Conservation (phyloP, 1,140 invertebrate genomes). For the Drosophila lacteicornis region DNA sequence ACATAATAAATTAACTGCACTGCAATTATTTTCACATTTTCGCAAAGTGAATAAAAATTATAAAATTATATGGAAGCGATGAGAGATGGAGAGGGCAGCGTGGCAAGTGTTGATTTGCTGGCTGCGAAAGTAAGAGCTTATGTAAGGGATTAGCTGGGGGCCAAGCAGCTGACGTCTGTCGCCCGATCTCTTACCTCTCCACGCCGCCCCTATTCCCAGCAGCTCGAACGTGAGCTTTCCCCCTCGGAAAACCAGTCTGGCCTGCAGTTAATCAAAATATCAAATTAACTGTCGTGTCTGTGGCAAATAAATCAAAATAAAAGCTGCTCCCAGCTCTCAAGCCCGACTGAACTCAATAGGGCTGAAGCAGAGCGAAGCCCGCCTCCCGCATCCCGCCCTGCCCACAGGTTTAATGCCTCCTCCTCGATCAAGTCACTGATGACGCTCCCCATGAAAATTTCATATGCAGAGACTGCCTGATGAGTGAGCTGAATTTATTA, state of each 20-base stretch:
- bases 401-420: constrained; percentile 1
- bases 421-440: constrained; percentile 47
- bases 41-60: constrained; percentile 79
- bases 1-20: constrained; percentile 80
- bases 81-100: constrained; percentile 4
- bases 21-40: constrained; percentile 81
- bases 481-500: constrained; percentile 78
- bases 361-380: constrained; percentile 10
- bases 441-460: constrained; percentile 71
- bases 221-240: constrained; percentile 16
- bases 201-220: background rate
- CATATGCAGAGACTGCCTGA: constrained; percentile 63
- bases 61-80: constrained; percentile 61
- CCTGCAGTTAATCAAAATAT: constrained; percentile 84
- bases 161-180: constrained; percentile 49
- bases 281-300: constrained; percentile 84
- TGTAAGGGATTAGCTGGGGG: constrained; percentile 52
- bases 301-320: constrained; percentile 84
- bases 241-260: constrained; percentile 40
- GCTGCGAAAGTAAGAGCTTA: constrained; percentile 63
- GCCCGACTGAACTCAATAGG: constrained; percentile 35
- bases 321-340: constrained; percentile 46
- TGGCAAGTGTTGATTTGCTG: constrained; percentile 25
- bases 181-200: constrained; percentile 13
- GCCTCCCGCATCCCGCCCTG: background rate